These are phyloP conservation scores for Cettia cetti DNA, from an alignment of 2,113 vertebrate genomes.

Conservation along the genomic window DNA sequence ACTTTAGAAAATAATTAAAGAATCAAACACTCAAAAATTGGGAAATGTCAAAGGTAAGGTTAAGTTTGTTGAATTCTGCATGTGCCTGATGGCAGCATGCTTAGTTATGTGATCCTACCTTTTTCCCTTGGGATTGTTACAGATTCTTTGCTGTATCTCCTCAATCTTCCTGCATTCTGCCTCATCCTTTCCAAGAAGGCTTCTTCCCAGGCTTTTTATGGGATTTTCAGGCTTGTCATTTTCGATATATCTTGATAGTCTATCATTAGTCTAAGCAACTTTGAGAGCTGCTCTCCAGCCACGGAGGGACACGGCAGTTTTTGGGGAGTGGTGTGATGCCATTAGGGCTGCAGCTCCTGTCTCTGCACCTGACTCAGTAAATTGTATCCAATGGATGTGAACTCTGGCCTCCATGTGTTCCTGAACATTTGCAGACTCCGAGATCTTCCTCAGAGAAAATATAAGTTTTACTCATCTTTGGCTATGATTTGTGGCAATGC, in stretches of 20 bases:
- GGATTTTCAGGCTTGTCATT: not conserved
- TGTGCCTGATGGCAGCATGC: not conserved
- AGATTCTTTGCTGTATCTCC: not conserved
- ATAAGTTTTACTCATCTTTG: slow-evolving; percentile 50
- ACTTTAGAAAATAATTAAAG: not conserved
- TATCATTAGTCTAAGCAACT: not conserved
- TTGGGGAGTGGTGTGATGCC: not conserved
- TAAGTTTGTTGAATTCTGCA: not conserved
- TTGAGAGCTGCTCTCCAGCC: not conserved
- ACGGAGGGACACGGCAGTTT: not conserved
- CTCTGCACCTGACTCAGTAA: slow-evolving; percentile 9
- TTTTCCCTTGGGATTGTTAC: not conserved
- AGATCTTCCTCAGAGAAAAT: slow-evolving; percentile 48
- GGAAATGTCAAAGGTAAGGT: not conserved
- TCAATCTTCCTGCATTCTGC: not conserved
- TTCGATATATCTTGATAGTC: not conserved
- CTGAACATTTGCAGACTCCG: slow-evolving; percentile 26
- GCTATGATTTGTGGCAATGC: slow-evolving; percentile 22
- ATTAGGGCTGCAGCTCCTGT: not conserved
- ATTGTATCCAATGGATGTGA: not conserved
- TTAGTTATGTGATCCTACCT: not conserved
- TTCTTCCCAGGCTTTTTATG: not conserved
- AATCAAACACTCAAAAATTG: not conserved
- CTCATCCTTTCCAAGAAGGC: not conserved
- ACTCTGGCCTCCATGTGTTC: not conserved